Evolutionary conservation across 2,888 invertebrate species (phyloP), one percentile per base, ranked within the genome.

Genomic region (Lucinisca nassula): DNA sequence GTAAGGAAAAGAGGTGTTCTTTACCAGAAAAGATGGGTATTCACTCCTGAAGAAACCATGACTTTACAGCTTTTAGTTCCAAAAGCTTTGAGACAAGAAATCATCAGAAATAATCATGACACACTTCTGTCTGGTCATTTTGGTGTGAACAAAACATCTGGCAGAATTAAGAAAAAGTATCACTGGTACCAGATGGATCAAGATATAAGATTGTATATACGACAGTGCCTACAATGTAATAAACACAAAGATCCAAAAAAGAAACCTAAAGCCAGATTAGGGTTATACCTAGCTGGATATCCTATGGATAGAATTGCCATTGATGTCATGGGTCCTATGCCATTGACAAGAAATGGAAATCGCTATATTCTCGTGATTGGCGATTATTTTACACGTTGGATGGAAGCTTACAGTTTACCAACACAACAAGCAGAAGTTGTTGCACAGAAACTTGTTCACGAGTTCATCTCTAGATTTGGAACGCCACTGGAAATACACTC

Each of bases 301-400:
- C 80, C 75, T 1, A 40, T 88, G 40, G 84, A 88, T n/a, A 14
- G 76, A n/a, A 67, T 91, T n/a, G 86, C 70, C 3, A 75, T 88
- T 27, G 90, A 88, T 72, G 40, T 88, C 0, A 38, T 86, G 55
- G 88, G 91, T 10, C 87, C 84, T 30, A 58, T 91, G 4, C 84
- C 83, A 10, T 0, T 55, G 61, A 85, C 87, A 17, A 45, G 77
- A 14, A 51, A 37, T 27, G 55, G 78, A 32, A 90, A 90, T 27
- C 30, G 24, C 17, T 89, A 83, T 61, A 84, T 90, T 21, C 67
- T 90, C 38, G 88, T 91, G 21, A 67, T 91, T 14, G 38, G 37
- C 4, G 87, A 89, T 37, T 83, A 90, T 61, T 91, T 88, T 76
- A 84, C 85, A 35, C 82, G 80, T 40, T 88, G 84, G 82, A 82